These are phyloP conservation scores for Zoanthus sociatus DNA, from an alignment of 92 coral and sea anemone species.

Conservation along the genomic window DNA sequence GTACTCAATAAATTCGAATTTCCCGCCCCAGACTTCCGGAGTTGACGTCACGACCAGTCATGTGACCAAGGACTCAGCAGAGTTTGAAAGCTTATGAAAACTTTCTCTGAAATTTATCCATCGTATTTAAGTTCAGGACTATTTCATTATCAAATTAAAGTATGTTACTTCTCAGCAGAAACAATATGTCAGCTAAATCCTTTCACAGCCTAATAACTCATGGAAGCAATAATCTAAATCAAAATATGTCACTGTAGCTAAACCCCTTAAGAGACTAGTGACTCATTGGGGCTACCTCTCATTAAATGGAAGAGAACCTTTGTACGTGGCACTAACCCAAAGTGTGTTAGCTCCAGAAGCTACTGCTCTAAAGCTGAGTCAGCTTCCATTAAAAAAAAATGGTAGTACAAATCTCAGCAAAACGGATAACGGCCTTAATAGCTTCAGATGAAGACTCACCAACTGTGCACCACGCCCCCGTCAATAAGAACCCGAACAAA, in stretches of 20 bases:
- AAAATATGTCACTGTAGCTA: background rate
- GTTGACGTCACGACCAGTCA: too few species aligned
- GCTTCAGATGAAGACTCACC: background rate
- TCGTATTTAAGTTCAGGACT: too few species aligned
- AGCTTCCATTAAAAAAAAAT: background rate
- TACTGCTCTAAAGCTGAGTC: background rate
- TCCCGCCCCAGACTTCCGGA: too few species aligned
- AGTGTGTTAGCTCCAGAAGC: background rate
- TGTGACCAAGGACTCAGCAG: too few species aligned
- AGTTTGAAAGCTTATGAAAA: too few species aligned
- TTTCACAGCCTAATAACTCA: background rate
- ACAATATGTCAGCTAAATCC: too few species aligned
- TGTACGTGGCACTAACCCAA: background rate
- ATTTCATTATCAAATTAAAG: too few species aligned
- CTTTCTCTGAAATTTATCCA: too few species aligned
- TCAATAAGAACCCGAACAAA: too few species aligned
- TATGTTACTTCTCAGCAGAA: background rate
- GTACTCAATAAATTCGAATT: too few species aligned
- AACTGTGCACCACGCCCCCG: too few species aligned
- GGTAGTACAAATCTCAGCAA: background rate
- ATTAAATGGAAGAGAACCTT: background rate
- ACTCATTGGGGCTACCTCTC: background rate
- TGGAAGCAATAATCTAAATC: background rate
- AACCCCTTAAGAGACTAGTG: background rate
- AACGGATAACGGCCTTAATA: background rate